These are phyloP conservation scores for Ctenomys sociabilis DNA, from an alignment of 2,113 vertebrate species.

Conservation along the genomic window DNA sequence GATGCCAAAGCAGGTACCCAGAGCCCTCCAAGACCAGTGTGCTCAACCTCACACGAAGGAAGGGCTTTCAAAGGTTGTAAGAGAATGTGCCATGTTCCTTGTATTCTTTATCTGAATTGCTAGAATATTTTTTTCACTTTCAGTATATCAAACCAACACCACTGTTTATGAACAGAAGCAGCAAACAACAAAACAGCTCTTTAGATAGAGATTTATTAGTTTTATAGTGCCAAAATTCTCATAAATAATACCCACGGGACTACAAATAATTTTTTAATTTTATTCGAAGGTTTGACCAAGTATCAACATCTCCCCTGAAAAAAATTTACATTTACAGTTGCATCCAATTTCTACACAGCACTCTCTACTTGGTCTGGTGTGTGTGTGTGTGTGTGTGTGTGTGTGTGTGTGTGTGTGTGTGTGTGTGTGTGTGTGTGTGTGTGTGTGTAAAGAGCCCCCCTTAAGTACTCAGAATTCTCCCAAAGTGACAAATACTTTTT, in stretches of 20 bases:
- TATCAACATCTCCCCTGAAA: neutral
- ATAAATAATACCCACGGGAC: conserved; percentile 32
- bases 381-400: too few species aligned
- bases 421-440: neutral
- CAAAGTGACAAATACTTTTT: neutral
- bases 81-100: accelerated
- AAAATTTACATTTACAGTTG: conserved; percentile 20
- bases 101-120: conserved; percentile 11
- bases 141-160: neutral
- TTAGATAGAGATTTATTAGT: conserved; percentile 52
- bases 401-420: neutral
- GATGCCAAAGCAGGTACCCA: neutral
- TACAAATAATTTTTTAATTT: conserved; percentile 63
- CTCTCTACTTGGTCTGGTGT: neutral
- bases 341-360: neutral
- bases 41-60: neutral
- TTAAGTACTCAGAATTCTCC: neutral
- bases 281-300: conserved; percentile 56
- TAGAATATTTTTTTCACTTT: neutral
- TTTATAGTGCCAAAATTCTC: neutral
- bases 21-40: neutral
- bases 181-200: neutral
- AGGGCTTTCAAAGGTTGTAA: neutral
- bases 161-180: conserved; percentile 14
- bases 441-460: neutral